These are phyloP conservation scores for Aphrocallistes beatrix DNA, from an alignment of 37 sponge, comb jelly and placozoan species.

Conservation along the genomic window DNA sequence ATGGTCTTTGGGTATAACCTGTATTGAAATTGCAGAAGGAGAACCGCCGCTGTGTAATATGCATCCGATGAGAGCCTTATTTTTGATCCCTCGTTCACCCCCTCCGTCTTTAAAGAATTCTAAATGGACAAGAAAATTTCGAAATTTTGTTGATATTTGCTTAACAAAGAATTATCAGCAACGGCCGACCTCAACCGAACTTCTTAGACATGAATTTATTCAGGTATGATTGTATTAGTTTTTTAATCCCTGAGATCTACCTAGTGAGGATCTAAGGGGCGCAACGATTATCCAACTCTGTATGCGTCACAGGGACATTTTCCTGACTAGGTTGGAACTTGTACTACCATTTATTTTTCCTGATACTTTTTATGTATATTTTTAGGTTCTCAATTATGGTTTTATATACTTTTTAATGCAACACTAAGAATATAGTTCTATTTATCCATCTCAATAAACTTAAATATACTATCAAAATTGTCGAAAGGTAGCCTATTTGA, in stretches of 20 bases:
- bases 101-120: constrained; percentile 78
- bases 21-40: constrained; percentile 93
- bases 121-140: constrained; percentile 26
- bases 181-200: not conserved
- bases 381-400: no score
- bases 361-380: no score
- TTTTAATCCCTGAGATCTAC: not conserved
- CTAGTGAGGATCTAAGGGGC: no score
- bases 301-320: no score
- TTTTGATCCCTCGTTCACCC: constrained; percentile 84
- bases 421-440: no score
- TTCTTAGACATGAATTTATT: not conserved
- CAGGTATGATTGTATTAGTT: not conserved
- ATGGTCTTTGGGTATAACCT: constrained; percentile 95
- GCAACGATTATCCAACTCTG: no score
- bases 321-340: no score
- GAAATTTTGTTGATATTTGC: constrained; percentile 4
- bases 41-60: constrained; percentile 91
- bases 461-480: no score
- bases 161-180: constrained; percentile 2
- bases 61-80: constrained; percentile 97
- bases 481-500: no score
- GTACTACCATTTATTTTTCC: no score
- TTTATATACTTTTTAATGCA: no score
- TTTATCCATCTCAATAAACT: no score